Conservation (phyloP, 2,797 vertebrate species). For the Thripadectes ignobilis region DNA sequence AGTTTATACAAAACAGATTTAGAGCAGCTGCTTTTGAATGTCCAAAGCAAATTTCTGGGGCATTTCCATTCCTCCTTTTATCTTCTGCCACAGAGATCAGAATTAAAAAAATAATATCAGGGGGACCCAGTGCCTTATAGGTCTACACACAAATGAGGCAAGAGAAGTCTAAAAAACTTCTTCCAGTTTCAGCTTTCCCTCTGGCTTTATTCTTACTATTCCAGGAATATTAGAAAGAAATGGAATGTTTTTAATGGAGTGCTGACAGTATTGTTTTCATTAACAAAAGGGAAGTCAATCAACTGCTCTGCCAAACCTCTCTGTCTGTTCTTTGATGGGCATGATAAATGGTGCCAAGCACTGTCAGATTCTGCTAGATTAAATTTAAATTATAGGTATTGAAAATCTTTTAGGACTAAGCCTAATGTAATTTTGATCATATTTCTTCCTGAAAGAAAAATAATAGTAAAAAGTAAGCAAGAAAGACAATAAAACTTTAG, state of each 20-base stretch:
- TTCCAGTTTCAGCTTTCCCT: constrained; percentile 28
- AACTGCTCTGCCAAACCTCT: constrained; percentile 41
- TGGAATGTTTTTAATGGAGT: constrained; percentile 33
- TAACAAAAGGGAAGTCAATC: constrained; percentile 64
- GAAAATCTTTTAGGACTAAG: constrained; percentile 31
- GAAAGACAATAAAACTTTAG: constrained; percentile 8
- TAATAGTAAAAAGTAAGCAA: constrained; percentile 1
- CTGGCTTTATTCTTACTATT: constrained; percentile 36
- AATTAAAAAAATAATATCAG: background rate
- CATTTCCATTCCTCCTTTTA: background rate
- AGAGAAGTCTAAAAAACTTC: constrained; percentile 1
- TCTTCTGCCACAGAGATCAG: background rate
- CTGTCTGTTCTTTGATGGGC: constrained; percentile 41
- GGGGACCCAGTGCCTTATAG: background rate
- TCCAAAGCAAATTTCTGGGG: background rate
- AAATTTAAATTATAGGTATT: constrained; percentile 43
- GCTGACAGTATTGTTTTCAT: constrained; percentile 53
- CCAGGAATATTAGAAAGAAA: constrained; percentile 47
- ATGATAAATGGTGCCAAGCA: constrained; percentile 22
- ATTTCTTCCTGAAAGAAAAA: constrained; percentile 28
- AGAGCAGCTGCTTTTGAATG: background rate
- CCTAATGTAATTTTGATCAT: background rate
- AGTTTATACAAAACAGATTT: background rate
- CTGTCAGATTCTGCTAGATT: constrained; percentile 36
- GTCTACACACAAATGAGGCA: background rate